Evolutionary conservation across 2,113 vertebrate genomes (phyloP).

Genomic region (Puma concolor): DNA sequence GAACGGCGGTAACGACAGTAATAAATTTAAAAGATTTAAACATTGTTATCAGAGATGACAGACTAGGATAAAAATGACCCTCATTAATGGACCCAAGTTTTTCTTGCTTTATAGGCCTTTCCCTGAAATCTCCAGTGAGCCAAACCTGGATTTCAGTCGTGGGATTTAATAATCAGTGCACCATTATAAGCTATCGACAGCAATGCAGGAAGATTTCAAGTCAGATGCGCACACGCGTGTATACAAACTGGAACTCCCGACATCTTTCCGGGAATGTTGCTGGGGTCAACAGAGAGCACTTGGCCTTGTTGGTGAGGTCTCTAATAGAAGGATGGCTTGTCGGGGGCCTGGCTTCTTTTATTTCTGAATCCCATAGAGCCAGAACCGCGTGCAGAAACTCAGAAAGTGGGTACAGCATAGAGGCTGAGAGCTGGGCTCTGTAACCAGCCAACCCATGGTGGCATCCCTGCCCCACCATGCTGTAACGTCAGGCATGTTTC

Average conservation of each 20-base stretch:
- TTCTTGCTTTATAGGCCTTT: constrained; percentile 6
- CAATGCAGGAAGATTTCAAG: background rate
- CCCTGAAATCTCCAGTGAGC: background rate
- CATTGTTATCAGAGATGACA: background rate
- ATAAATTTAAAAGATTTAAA: constrained; percentile 46
- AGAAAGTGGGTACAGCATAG: fast-evolving
- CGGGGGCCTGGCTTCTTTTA: background rate
- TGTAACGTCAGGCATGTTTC: background rate
- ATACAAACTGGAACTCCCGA: background rate
- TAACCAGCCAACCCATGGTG: background rate
- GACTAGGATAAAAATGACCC: background rate
- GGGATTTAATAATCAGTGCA: background rate
- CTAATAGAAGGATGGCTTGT: background rate
- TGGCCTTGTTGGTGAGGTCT: background rate
- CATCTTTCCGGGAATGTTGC: background rate
- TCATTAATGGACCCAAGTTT: background rate
- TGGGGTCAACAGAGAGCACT: too few species aligned
- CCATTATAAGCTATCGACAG: background rate
- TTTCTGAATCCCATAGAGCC: background rate
- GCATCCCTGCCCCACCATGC: too few species aligned
- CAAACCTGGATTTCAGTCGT: background rate
- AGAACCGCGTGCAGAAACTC: background rate
- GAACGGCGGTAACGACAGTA: background rate
- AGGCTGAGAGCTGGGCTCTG: background rate
- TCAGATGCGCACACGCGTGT: fast-evolving